Percentiles rank a stretch among this genome's conserved stretches.
phyloP scores from a whole-genome alignment of 2,113 vertebrate genomes.

The Brachionichthys hirsutus region DNA sequence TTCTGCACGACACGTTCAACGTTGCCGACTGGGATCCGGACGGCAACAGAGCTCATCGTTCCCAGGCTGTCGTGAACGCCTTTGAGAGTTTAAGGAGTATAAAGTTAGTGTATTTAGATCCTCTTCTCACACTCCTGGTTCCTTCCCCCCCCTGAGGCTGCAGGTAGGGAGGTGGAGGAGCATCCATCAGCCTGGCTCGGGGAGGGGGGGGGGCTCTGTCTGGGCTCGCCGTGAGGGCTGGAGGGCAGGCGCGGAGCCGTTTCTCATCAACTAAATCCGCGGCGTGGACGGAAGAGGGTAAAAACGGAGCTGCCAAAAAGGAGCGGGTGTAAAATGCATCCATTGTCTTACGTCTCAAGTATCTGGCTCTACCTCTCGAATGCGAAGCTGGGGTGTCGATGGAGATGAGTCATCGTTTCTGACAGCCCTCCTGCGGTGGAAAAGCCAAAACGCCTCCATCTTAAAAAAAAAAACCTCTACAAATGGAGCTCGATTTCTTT shows the following conservation, averaged over 20 bases:
- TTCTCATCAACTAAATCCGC: background rate
- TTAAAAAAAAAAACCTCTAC: conserved; percentile 22
- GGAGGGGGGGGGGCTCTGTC: conserved; percentile 47
- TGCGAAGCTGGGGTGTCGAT: conserved; percentile 1
- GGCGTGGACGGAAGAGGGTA: background rate
- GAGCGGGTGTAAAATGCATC: conserved; percentile 20
- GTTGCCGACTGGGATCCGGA: no score
- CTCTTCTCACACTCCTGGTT: conserved; percentile 43
- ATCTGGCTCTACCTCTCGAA: background rate
- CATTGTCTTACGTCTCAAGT: background rate
- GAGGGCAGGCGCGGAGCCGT: conserved; percentile 35
- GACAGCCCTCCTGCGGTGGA: background rate
- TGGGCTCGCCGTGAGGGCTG: conserved; percentile 39
- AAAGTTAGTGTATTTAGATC: conserved; percentile 27
- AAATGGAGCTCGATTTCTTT: conserved; percentile 30
- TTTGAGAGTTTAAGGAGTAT: conserved; percentile 38
- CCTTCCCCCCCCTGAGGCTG: conserved; percentile 6
- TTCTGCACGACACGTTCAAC: no score
- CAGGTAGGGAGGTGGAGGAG: conserved; percentile 2
- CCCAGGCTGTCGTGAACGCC: conserved; percentile 38
- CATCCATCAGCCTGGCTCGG: conserved; percentile 36
- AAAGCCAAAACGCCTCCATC: conserved; percentile 5
- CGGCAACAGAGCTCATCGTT: conserved; percentile 8
- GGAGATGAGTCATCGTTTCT: conserved; percentile 27
- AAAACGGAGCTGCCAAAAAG: conserved; percentile 3